Evolutionary conservation across 2,888 invertebrate species (phyloP), one percentile per base, ranked within the genome.

Genomic region (Loripinus fragilis): DNA sequence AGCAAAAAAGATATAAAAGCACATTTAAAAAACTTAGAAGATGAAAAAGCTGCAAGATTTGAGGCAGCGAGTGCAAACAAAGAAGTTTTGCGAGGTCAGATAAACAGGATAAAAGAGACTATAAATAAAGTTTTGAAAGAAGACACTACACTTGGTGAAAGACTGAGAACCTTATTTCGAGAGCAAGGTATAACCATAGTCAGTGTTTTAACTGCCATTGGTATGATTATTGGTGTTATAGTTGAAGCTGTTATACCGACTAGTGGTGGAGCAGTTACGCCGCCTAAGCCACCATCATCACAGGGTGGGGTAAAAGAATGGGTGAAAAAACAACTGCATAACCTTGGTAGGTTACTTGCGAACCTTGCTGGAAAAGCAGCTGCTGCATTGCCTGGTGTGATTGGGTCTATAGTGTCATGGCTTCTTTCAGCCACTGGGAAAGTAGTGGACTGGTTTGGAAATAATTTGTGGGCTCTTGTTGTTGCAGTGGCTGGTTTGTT

Each of bases 131-230:
- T 78, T 25, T 68, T 71, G 10, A 71, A 71, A 42, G 78, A 71
- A 75, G 75, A 79, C 42, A 65, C 42, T 10, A 79, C 76, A 33
- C 38, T 76, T 25, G 76, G 65, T 50, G 28, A 79, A 42, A 79
- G 70, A 68, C 35, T 76, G 25, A 75, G 35, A 70, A 76, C 73
- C 12, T 73, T 79, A 52, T 79, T 79, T 48, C 72, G 75, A 70
- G 79, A 76, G 64, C 79, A 79, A 55, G 79, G 79, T 28, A 75
- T 79, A 33, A 79, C 79, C 0, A 75, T 79, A 55, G 71, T 72
- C 23, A 75, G 75, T 69, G 41, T 79, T 72, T 65, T 75, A 33
- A 78, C 78, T 55, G 78, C 78, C 42, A 20, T 79, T 71, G 75
- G 79, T n/a, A 75, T 79, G 79, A 45, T 75, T 64, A 72, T 79